These are phyloP conservation scores for Armadillidium nasatum DNA, from an alignment of 1,140 invertebrate genomes.

Conservation along the genomic window DNA sequence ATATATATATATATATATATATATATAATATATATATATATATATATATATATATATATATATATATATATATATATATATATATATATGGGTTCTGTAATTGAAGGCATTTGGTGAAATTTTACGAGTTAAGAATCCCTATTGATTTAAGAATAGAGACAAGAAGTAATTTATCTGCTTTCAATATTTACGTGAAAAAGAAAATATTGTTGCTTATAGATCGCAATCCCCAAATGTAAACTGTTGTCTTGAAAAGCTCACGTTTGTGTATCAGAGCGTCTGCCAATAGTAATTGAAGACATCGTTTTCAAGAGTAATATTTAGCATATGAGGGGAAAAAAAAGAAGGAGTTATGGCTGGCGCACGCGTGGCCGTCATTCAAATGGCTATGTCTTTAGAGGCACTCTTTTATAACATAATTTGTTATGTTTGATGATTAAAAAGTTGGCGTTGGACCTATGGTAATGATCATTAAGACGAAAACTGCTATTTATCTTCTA, in stretches of 20 bases:
- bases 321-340: not conserved
- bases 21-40: too few species aligned
- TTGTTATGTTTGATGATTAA: slow-evolving; percentile 9
- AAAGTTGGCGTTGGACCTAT: slow-evolving; percentile 7
- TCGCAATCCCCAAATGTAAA: not conserved
- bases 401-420: slow-evolving; percentile 8
- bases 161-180: too few species aligned
- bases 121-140: too few species aligned
- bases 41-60: too few species aligned
- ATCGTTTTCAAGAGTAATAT: not conserved
- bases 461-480: slow-evolving; percentile 4
- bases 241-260: not conserved
- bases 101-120: too few species aligned
- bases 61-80: too few species aligned
- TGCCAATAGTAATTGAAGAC: not conserved
- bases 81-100: too few species aligned
- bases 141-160: too few species aligned
- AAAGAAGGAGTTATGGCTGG: not conserved
- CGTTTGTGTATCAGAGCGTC: not conserved
- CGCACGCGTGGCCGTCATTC: not conserved
- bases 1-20: too few species aligned
- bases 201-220: slow-evolving; percentile 2
- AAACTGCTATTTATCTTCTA: not conserved
- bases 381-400: not conserved
- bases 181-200: not conserved